Evolutionary conservation across 2,888 invertebrate genomes (phyloP).

Genomic region (Apocheima hispidaria): DNA sequence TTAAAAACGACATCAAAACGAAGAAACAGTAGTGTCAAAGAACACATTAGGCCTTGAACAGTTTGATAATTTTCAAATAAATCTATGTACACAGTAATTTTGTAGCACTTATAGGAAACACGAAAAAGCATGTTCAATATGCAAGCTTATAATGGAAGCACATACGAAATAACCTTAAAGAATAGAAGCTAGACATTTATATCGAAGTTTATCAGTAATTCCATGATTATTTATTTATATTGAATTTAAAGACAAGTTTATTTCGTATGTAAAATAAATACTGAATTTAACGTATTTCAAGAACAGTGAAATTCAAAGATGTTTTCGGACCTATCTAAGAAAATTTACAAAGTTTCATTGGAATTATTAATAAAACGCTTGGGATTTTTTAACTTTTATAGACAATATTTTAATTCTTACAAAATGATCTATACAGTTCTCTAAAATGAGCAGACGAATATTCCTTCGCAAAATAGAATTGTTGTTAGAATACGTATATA

Average conservation of each 20-base stretch:
- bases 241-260: slow-evolving; percentile 3
- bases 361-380: slow-evolving; percentile 18
- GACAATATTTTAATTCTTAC: slow-evolving; percentile 51
- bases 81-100: slow-evolving; percentile 49
- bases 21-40: slow-evolving; percentile 32
- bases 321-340: slow-evolving; percentile 17
- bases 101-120: slow-evolving; percentile 57
- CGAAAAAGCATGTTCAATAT: slow-evolving; percentile 57
- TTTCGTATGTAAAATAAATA: not conserved
- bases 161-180: slow-evolving; percentile 50
- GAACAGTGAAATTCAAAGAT: slow-evolving; percentile 9
- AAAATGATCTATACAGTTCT: slow-evolving; percentile 59
- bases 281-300: not conserved
- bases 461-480: slow-evolving; percentile 67
- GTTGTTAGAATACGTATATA: slow-evolving; percentile 52
- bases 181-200: slow-evolving; percentile 37
- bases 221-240: slow-evolving; percentile 11
- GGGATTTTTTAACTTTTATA: slow-evolving; percentile 28
- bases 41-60: slow-evolving; percentile 60
- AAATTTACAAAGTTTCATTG: slow-evolving; percentile 24
- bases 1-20: slow-evolving; percentile 44
- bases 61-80: slow-evolving; percentile 51
- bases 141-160: slow-evolving; percentile 67
- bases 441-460: slow-evolving; percentile 70
- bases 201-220: slow-evolving; percentile 15